A percentile compares a stretch with the other conserved stretches of the same genome.
phyloP scores from a whole-genome alignment of 92 coral and sea anemone genomes.

The Heliopora coerulea region DNA sequence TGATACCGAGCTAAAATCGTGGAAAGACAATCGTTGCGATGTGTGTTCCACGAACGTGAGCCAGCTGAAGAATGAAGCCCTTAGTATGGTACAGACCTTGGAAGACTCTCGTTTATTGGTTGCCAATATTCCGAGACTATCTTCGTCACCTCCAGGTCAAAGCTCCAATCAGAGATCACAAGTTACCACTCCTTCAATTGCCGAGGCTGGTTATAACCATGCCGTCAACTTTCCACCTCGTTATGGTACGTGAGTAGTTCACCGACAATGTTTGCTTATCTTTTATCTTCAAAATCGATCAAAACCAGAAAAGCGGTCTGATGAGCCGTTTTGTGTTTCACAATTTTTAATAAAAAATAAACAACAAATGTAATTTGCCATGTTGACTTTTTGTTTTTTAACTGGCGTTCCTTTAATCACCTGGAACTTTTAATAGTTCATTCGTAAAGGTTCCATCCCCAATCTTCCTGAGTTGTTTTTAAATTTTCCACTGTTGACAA shows the following conservation, averaged over 20 bases:
- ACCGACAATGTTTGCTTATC: too few relatives aligned
- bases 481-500: too few relatives aligned
- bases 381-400: too few relatives aligned
- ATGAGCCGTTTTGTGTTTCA: too few relatives aligned
- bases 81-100: conserved; percentile 89
- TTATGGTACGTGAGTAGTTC: conserved; percentile 17
- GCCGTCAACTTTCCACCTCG: conserved; percentile 32
- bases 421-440: too few relatives aligned
- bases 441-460: too few relatives aligned
- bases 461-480: too few relatives aligned
- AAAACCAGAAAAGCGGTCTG: too few relatives aligned
- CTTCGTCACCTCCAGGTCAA: conserved; percentile 31
- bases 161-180: conserved; percentile 9
- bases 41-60: conserved; percentile 90
- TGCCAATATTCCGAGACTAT: conserved; percentile 42
- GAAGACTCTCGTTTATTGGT: conserved; percentile 97
- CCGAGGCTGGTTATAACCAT: conserved; percentile 33
- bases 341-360: too few relatives aligned
- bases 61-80: conserved; percentile 92
- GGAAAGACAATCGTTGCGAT: conserved; percentile 89
- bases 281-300: too few relatives aligned
- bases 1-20: conserved; percentile 84
- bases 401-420: too few relatives aligned
- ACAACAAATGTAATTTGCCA: too few relatives aligned
- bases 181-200: background rate